These are phyloP conservation scores for Tringa solitaria DNA, from an alignment of 2,113 vertebrate species.

Conservation along the genomic window DNA sequence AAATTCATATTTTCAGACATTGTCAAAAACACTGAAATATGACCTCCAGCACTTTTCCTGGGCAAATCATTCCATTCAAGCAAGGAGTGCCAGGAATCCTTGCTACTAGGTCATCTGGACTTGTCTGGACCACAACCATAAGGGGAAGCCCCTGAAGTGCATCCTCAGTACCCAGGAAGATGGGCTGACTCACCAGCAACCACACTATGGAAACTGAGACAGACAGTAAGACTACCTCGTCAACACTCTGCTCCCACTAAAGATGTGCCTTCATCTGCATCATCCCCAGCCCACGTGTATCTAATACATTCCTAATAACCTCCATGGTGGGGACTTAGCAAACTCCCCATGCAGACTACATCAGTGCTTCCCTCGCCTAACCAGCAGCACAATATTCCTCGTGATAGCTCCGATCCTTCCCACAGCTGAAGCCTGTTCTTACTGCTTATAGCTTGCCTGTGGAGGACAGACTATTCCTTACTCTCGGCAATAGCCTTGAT, in stretches of 20 bases:
- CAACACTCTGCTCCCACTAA: neutral
- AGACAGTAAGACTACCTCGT: neutral
- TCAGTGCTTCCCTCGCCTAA: neutral
- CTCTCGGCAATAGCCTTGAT: neutral
- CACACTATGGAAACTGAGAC: neutral
- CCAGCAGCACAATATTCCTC: neutral
- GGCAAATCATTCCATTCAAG: neutral
- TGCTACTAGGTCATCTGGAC: neutral
- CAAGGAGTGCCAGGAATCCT: neutral
- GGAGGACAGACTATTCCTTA: neutral
- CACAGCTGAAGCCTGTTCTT: neutral
- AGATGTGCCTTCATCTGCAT: neutral
- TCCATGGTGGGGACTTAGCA: neutral
- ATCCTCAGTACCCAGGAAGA: neutral
- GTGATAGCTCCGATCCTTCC: fast-evolving
- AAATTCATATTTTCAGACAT: neutral
- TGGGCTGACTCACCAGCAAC: neutral
- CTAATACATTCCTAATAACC: neutral
- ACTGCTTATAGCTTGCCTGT: neutral
- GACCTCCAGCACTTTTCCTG: neutral
- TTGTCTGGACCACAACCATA: fast-evolving
- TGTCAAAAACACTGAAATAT: neutral
- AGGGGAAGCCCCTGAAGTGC: neutral
- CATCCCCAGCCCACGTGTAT: neutral
- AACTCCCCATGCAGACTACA: fast-evolving